These are phyloP conservation scores for Apogon hyalosoma DNA, from an alignment of 2,797 vertebrate genomes.

Conservation along the genomic window DNA sequence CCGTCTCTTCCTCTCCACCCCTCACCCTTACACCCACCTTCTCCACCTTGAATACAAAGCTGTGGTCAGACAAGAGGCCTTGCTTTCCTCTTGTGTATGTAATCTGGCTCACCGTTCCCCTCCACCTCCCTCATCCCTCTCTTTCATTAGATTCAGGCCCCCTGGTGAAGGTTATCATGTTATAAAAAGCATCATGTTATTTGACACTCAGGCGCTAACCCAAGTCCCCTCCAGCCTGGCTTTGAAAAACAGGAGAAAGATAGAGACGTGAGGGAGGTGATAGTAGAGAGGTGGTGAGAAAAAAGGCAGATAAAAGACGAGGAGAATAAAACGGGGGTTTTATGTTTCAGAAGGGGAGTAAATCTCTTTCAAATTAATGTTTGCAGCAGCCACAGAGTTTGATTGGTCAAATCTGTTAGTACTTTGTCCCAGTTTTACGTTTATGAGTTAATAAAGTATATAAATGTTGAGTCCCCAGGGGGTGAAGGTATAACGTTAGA, in stretches of 20 bases:
- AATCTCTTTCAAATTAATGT: slow-evolving; percentile 31
- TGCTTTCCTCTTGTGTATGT: slow-evolving; percentile 45
- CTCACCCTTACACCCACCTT: slow-evolving; percentile 41
- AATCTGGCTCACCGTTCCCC: slow-evolving; percentile 43
- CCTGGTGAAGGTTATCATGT: slow-evolving; percentile 74
- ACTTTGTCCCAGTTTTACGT: background rate
- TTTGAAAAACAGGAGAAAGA: slow-evolving; percentile 62
- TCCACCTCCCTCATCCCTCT: slow-evolving; percentile 34
- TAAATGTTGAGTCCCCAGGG: background rate
- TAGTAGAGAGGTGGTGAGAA: slow-evolving; percentile 50
- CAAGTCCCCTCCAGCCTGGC: slow-evolving; percentile 69
- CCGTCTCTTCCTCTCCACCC: slow-evolving; percentile 63
- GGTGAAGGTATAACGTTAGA: background rate
- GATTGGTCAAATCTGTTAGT: background rate
- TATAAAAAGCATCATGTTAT: slow-evolving; percentile 81
- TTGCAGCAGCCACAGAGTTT: background rate
- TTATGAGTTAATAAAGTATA: slow-evolving; percentile 12
- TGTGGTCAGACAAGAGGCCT: slow-evolving; percentile 51
- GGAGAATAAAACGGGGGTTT: slow-evolving; percentile 36
- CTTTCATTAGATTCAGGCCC: slow-evolving; percentile 66
- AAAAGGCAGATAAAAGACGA: slow-evolving; percentile 54
- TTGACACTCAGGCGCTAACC: slow-evolving; percentile 74
- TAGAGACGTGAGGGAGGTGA: slow-evolving; percentile 42
- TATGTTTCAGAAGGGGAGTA: slow-evolving; percentile 47
- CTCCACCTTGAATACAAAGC: slow-evolving; percentile 60